Base-by-base conservation (phyloP, 2,888 invertebrate species). In the Abscondita cerata region DNA sequence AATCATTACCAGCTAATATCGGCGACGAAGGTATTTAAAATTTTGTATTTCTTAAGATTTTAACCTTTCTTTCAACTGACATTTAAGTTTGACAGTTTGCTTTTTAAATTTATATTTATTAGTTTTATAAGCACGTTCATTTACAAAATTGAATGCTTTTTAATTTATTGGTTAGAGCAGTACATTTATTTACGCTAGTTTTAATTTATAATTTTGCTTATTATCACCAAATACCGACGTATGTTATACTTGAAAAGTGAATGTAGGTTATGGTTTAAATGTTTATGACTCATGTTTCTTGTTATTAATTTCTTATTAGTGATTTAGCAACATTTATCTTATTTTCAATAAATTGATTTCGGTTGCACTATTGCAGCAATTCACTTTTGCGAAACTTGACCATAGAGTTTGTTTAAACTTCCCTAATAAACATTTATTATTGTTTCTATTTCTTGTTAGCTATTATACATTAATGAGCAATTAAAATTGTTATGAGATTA, bases 1-100 rank as follows among this genome's bases (percentile, higher is more conserved):
- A 75, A 41, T 59, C 62, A 48, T 64, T 56, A 47, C 73, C 76
- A 50, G 73, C 73, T 61, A 71, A 70, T 58, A 74, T 75, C 69
- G 75, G 72, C 71, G 76, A 76, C 19, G 44, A 57, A 60, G 64
- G 64, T 64, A 64, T 38, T 57, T 60, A 38, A 25, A 19, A 16
- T 55, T 44, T 6, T 34, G 19, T 47, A 34, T 53, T 13, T 0
- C 19, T 19, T 20, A n/a, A 44, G 0, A 20, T 50, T 50, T 50
- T 60, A 60, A 60, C 60, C 60, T 60, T 51, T 16, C 20, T 19
- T 52, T 18, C 15, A 44, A 44, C 44, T 55, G 48, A 47, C 48
- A 40, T 55, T 55, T 50, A 13, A 56, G 16, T 53, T 44, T 58
- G 58, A 52, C 52, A 52, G 33, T 13, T 40, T 31, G 18, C 18